phyloP scores from a whole-genome alignment of 1,140 invertebrate species.

The Sitophilus oryzae region DNA sequence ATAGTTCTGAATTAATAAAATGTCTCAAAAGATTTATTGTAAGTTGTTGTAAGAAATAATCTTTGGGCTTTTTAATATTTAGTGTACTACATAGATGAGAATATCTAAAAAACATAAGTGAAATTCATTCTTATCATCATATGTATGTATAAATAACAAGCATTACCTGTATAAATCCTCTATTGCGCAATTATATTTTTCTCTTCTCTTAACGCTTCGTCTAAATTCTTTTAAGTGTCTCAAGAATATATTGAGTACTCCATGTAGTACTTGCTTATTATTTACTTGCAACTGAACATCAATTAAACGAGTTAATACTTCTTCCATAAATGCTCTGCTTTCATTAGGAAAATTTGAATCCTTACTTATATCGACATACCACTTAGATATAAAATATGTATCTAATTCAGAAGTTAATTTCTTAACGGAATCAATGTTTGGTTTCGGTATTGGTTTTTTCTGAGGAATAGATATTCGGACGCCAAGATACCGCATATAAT shows the following conservation, averaged over 20 bases:
- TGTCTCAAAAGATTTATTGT: slow-evolving; percentile 54
- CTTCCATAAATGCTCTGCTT: slow-evolving; percentile 33
- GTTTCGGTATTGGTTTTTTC: slow-evolving; percentile 5
- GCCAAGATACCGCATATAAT: slow-evolving; percentile 8
- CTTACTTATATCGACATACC: slow-evolving; percentile 38
- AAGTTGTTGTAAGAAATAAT: slow-evolving; percentile 54
- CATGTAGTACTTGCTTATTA: slow-evolving; percentile 35
- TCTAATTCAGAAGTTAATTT: slow-evolving; percentile 35
- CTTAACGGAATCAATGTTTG: slow-evolving; percentile 28
- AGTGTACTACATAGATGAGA: slow-evolving; percentile 42
- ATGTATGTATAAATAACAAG: slow-evolving; percentile 5
- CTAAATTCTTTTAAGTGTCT: slow-evolving; percentile 53
- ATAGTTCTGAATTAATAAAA: slow-evolving; percentile 59
- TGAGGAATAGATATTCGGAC: too few species aligned
- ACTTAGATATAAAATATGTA: slow-evolving; percentile 37
- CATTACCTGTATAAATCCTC: slow-evolving; percentile 42
- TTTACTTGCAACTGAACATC: slow-evolving; percentile 33
- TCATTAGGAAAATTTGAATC: slow-evolving; percentile 36
- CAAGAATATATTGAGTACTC: slow-evolving; percentile 46
- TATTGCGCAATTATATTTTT: slow-evolving; percentile 39
- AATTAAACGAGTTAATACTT: slow-evolving; percentile 30
- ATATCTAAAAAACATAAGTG: slow-evolving; percentile 36
- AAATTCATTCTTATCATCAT: slow-evolving; percentile 2
- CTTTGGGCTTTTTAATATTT: slow-evolving; percentile 45
- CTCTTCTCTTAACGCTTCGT: slow-evolving; percentile 48